Evolutionary conservation across 2,888 invertebrate genomes (phyloP).

Genomic region (Elysia crispata): DNA sequence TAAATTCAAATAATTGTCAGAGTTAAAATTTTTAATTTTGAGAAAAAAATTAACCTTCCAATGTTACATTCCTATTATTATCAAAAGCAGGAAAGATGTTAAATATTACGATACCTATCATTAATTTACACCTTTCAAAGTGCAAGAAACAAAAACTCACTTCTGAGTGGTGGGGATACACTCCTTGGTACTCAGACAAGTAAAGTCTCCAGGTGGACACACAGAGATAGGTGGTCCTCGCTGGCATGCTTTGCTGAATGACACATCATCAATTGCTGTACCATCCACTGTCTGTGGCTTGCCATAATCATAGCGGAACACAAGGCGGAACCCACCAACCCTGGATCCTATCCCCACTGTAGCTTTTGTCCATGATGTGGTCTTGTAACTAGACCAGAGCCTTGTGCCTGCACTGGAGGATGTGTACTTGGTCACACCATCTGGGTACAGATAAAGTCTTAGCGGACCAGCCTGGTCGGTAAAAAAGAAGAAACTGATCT

Average conservation of each 20-base stretch:
- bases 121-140: no score
- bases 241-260: slow-evolving; percentile 61
- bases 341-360: slow-evolving; percentile 63
- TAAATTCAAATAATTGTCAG: no score
- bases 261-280: slow-evolving; percentile 73
- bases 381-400: slow-evolving; percentile 62
- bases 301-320: slow-evolving; percentile 56
- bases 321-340: slow-evolving; percentile 62
- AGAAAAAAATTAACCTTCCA: no score
- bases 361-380: slow-evolving; percentile 64
- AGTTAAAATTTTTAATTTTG: no score
- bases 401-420: slow-evolving; percentile 45
- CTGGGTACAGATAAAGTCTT: slow-evolving; percentile 37
- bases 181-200: slow-evolving; percentile 56
- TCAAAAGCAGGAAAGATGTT: no score
- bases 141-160: no score
- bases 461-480: slow-evolving; percentile 55
- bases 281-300: slow-evolving; percentile 50
- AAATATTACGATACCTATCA: no score
- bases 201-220: slow-evolving; percentile 66
- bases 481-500: slow-evolving; percentile 63
- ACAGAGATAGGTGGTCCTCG: slow-evolving; percentile 48
- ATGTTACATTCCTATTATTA: no score
- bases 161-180: slow-evolving; percentile 37
- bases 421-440: slow-evolving; percentile 33